phyloP scores from a whole-genome alignment of 2,888 invertebrate species.

The Philereme transversata region DNA sequence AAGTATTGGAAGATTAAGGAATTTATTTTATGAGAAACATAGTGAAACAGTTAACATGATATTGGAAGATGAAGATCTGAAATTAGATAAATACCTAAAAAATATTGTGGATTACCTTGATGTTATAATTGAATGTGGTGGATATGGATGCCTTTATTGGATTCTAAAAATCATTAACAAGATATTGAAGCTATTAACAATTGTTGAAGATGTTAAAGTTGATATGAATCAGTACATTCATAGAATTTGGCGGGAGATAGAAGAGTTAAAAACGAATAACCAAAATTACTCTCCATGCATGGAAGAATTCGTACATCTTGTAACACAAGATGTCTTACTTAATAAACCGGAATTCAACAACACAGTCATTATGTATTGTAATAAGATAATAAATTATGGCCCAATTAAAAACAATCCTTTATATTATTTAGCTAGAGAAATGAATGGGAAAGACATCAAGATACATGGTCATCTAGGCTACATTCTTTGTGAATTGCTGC shows the following conservation, averaged over 20 bases:
- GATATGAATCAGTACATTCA: conserved; percentile 59
- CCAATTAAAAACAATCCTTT: conserved; percentile 61
- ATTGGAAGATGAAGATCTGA: conserved; percentile 38
- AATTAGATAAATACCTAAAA: conserved; percentile 37
- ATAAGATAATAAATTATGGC: conserved; percentile 68
- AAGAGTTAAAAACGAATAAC: conserved; percentile 73
- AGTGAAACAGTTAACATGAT: conserved; percentile 58
- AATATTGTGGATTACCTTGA: conserved; percentile 57
- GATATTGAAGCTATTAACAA: conserved; percentile 50
- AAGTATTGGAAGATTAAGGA: conserved; percentile 63
- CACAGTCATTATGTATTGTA: conserved; percentile 57
- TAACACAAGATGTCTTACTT: conserved; percentile 59
- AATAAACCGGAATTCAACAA: conserved; percentile 58
- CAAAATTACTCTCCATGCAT: conserved; percentile 67
- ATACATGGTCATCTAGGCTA: conserved; percentile 59
- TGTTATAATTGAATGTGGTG: conserved; percentile 71
- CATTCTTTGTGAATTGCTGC: conserved; percentile 71
- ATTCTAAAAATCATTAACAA: conserved; percentile 64
- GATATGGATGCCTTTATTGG: conserved; percentile 73
- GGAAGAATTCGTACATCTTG: conserved; percentile 64
- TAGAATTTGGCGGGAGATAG: conserved; percentile 72
- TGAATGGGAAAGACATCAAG: conserved; percentile 37
- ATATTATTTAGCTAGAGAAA: conserved; percentile 52
- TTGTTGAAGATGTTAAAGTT: conserved; percentile 44
- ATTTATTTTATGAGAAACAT: conserved; percentile 64